Evolutionary conservation across 2,888 invertebrate genomes (phyloP), one percentile per base, ranked within the genome.

Genomic region (Tryphoninae sp.): DNA sequence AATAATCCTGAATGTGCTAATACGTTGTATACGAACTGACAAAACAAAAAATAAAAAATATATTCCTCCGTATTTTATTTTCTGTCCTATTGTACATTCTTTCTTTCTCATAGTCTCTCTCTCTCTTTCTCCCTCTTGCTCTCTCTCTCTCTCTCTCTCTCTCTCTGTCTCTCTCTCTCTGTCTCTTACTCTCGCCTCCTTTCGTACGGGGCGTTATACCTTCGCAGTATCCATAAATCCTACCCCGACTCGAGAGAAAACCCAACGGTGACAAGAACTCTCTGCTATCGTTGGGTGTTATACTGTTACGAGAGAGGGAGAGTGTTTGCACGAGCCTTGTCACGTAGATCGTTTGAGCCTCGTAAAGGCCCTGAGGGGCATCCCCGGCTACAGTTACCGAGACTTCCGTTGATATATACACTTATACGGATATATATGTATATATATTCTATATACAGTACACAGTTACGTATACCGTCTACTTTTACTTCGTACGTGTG

Each of bases 311-410:
- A 68, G 67, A 72, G 49, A 67, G 49, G 58, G 49, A 11, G 51
- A 51, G 64, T 78, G 71, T 74, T 81, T 78, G 65, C 81, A 42
- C 53, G 76, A 78, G 81, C 64, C 73, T 81, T 81, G 81, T 81
- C 81, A 78, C 81, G 81, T 81, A 81, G 78, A 81, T 78, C 74
- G 81, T 81, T 78, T 78, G 73, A 81, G 69, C 74, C 69, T 81
- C 73, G 81, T 73, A 69, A 68, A 73, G 62, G 49, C 62, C 77
- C 77, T 77, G 77, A 55, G 68, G 77, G 49, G 49, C 62, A 74
- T 68, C 51, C 69, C 55, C 51, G 49, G n/a, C 49, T 72, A 68
- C 61, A 61, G 33, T 23, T 61, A 23, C 9, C 68, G 26, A 68
- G 22, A 69, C 53, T 68, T 68, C 22, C 16, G 19, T 42, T 22